Evolutionary conservation across 2,797 vertebrate species (phyloP).

Genomic region (Morelia viridis): DNA sequence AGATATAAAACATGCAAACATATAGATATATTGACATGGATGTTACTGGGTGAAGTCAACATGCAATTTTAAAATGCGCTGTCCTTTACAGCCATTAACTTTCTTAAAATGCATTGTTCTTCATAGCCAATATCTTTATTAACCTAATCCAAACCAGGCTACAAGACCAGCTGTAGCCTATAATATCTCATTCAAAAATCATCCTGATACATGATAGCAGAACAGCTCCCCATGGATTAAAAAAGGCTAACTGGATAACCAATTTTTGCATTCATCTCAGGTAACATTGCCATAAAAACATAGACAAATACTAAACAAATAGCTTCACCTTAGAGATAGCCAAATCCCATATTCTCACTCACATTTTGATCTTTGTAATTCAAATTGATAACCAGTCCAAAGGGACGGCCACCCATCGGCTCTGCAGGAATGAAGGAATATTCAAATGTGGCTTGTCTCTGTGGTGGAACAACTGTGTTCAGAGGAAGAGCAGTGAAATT

Average conservation of each 20-base stretch:
- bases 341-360: conserved; percentile 59
- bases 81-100: neutral
- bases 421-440: conserved; percentile 98
- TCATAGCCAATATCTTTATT: neutral
- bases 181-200: neutral
- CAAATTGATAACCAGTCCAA: conserved; percentile 95
- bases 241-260: neutral
- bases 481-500: conserved; percentile 97
- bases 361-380: conserved; percentile 94
- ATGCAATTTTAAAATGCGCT: neutral
- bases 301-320: neutral
- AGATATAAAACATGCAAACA: neutral
- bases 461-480: conserved; percentile 83
- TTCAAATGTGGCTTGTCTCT: conserved; percentile 94
- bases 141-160: neutral
- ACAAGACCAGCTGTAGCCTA: neutral
- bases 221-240: neutral
- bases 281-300: neutral
- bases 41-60: neutral
- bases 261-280: neutral
- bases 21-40: neutral
- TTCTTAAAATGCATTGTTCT: neutral
- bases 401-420: conserved; percentile 96
- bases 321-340: conserved; percentile 77
- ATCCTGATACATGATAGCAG: neutral